Base-by-base conservation (phyloP, 2,113 vertebrate species). In the Sitta europaea region DNA sequence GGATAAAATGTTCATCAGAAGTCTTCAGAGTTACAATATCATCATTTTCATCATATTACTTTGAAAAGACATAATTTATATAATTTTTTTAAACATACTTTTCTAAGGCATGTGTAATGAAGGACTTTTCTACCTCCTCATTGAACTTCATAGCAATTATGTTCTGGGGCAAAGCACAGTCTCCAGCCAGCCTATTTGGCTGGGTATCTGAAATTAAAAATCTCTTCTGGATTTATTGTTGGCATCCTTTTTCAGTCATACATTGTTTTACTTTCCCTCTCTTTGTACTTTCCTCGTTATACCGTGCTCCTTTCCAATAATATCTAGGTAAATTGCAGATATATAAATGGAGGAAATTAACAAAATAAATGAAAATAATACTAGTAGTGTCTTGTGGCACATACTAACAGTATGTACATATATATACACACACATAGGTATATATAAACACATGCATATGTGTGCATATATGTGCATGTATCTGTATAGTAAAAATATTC, bases 1-100 rank as follows among this genome's bases (percentile, higher is more conserved):
- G 88, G 92, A 94, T 88, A 68, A 95, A 90, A 80, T 88, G 78
- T 80, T 94, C 58, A 88, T 93, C 86, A 94, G 55, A 94, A 95
- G 12, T 57, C 78, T 95, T 90, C 79, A 80, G 67, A 80, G 33
- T 83, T 88, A 76, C 33, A 74, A 12, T 80, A 83, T 76, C 24
- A 68, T 36, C 0, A 54, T 88, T 93, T 93, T 90, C n/a, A 80
- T 94, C 45, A 10, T 62, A 50, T 29, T 88, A 43, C 50, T 76
- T 86, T 92, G 75, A 88, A 95, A 90, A 86, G 12, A 77, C 5
- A 21, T 29, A 19, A 84, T 86, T 66, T 58, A 18, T 94, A 10
- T 43, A 3, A 1, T 75, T 72, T 70, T 79, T 62, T 3, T 1
- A 68, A 68, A 35, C 14, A 17, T 86, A 2, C 68, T 92, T 82